A percentile compares a stretch with the other conserved stretches of the same genome.
Conservation (phyloP, 2,888 invertebrate species). For the Coelinius sp. region DNA sequence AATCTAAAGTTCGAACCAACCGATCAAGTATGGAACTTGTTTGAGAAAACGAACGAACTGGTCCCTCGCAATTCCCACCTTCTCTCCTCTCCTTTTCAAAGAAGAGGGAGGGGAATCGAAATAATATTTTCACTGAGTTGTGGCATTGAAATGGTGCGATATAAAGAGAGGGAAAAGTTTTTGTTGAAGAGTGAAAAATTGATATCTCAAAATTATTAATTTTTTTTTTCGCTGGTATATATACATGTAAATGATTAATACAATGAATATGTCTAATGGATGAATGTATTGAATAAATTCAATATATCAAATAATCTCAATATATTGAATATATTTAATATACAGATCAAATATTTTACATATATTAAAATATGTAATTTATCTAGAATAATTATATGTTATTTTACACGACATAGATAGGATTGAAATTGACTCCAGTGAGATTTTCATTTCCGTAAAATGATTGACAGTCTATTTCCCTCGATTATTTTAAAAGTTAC, state of each 20-base stretch:
- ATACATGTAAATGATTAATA: too few relatives aligned
- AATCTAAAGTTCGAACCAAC: slow-evolving; percentile 62
- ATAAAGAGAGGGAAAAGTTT: slow-evolving; percentile 11
- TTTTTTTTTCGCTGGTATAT: too few relatives aligned
- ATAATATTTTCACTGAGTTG: slow-evolving; percentile 42
- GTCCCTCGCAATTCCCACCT: slow-evolving; percentile 1
- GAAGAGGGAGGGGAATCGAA: slow-evolving; percentile 40
- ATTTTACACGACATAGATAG: too few relatives aligned
- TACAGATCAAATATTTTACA: too few relatives aligned
- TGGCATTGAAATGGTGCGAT: slow-evolving; percentile 17
- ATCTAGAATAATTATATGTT: too few relatives aligned
- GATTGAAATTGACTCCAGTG: too few relatives aligned
- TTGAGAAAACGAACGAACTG: slow-evolving; percentile 26
- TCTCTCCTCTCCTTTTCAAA: not conserved
- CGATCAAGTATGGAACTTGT: slow-evolving; percentile 47
- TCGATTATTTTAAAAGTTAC: not conserved
- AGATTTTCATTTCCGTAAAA: too few relatives aligned
- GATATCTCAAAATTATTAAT: slow-evolving; percentile 10
- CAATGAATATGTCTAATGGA: too few relatives aligned
- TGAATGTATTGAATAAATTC: too few relatives aligned
- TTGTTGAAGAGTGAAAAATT: not conserved
- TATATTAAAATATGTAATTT: too few relatives aligned
- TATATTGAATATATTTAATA: too few relatives aligned
- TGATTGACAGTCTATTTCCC: not conserved
- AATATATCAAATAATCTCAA: too few relatives aligned